A percentile compares a stretch with the other conserved stretches of the same genome.
Conservation (phyloP, 2,888 invertebrate genomes). For the Pharmacophagus antenor region DNA sequence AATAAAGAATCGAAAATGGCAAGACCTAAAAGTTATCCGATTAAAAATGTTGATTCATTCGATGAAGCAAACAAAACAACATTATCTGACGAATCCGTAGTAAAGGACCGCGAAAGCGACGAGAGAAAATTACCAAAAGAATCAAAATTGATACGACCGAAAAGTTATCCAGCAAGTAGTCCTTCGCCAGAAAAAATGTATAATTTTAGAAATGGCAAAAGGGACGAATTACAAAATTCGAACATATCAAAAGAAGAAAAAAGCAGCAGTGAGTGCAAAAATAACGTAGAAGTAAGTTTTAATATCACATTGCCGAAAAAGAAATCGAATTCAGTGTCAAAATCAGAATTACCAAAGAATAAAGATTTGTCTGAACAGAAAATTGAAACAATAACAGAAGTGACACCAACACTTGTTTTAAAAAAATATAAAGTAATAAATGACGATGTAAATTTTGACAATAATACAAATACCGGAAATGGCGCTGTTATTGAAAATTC, state of each 20-base stretch:
- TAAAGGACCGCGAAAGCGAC: constrained; percentile 46
- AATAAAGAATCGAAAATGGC: constrained; percentile 69
- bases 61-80: constrained; percentile 49
- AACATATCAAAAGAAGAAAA: constrained; percentile 45
- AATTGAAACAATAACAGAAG: constrained; percentile 38
- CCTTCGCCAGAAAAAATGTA: constrained; percentile 69
- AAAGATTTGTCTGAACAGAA: constrained; percentile 40
- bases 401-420: constrained; percentile 46
- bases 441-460: constrained; percentile 44
- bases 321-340: constrained; percentile 42
- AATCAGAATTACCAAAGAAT: constrained; percentile 44
- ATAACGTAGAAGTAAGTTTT: constrained; percentile 72
- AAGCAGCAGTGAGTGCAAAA: constrained; percentile 46
- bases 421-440: constrained; percentile 64
- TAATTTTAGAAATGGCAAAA: constrained; percentile 50
- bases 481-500: constrained; percentile 49
- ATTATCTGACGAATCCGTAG: constrained; percentile 42
- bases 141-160: constrained; percentile 78
- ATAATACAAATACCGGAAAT: constrained; percentile 42
- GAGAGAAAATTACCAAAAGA: constrained; percentile 53
- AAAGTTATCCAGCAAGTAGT: constrained; percentile 81
- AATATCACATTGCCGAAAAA: constrained; percentile 70
- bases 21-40: constrained; percentile 82
- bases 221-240: constrained; percentile 48
- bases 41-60: constrained; percentile 58